Evolutionary conservation across 2,797 vertebrate genomes (phyloP).

Genomic region (Phoeniculus purpureus): DNA sequence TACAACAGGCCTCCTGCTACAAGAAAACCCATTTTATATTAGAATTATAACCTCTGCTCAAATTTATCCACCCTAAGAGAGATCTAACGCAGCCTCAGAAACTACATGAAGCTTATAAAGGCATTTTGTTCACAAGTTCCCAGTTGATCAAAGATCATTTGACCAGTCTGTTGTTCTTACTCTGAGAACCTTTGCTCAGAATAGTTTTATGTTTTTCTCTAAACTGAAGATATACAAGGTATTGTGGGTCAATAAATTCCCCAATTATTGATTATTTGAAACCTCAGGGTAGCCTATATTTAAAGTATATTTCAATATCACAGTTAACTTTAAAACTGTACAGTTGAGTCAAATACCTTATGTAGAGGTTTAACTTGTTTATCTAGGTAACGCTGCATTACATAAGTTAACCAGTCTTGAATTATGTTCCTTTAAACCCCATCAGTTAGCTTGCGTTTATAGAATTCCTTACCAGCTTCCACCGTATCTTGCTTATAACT

Average conservation of each 20-base stretch:
- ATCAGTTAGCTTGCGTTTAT: neutral
- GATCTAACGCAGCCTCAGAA: neutral
- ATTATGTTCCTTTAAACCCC: neutral
- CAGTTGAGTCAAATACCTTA: neutral
- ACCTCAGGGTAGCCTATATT: neutral
- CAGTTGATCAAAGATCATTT: neutral
- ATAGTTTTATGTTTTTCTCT: neutral
- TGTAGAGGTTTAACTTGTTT: neutral
- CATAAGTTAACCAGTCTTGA: neutral
- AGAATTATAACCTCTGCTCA: neutral
- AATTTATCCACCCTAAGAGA: neutral
- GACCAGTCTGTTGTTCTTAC: neutral
- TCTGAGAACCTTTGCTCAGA: neutral
- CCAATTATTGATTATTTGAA: neutral
- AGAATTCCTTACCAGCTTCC: neutral
- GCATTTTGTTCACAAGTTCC: neutral
- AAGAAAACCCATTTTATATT: neutral
- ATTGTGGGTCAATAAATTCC: neutral
- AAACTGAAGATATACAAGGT: neutral
- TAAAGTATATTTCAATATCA: neutral
- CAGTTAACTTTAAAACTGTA: neutral
- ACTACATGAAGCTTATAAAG: neutral
- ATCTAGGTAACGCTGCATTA: neutral
- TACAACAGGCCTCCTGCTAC: neutral
- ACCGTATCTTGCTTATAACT: neutral